A percentile compares a stretch with the other conserved stretches of the same genome.
phyloP scores from a whole-genome alignment of 2,797 vertebrate species.

The Sparidentex hasta region DNA sequence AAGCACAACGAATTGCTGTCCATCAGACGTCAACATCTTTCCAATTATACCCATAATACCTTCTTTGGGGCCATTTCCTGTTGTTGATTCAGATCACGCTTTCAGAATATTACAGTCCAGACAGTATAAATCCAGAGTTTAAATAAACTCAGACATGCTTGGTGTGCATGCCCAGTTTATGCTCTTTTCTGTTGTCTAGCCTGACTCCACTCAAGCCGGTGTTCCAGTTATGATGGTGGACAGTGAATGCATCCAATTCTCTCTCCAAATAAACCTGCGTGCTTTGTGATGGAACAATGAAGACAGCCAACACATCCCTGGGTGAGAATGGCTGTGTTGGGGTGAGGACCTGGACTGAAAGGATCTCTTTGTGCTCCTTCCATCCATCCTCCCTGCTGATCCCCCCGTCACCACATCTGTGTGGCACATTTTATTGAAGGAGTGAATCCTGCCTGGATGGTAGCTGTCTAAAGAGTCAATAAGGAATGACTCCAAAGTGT shows the following conservation, averaged over 20 bases:
- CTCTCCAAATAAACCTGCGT: conserved; percentile 70
- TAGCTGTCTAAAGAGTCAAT: conserved; percentile 38
- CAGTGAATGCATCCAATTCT: conserved; percentile 50
- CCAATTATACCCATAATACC: conserved; percentile 41
- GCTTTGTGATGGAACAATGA: conserved; percentile 80
- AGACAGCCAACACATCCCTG: conserved; percentile 76
- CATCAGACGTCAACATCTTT: conserved; percentile 49
- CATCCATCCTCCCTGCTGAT: conserved; percentile 47
- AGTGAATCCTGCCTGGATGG: conserved; percentile 45
- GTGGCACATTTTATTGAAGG: conserved; percentile 71
- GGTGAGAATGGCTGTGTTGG: conserved; percentile 54
- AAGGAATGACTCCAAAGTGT: conserved; percentile 30
- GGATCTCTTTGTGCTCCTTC: conserved; percentile 71
- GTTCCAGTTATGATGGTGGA: conserved; percentile 33
- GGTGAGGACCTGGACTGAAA: conserved; percentile 70
- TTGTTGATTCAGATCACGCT: conserved; percentile 21
- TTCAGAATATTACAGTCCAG: conserved; percentile 30
- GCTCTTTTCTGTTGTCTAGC: not conserved
- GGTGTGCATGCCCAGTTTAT: conserved; percentile 27
- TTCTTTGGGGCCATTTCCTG: conserved; percentile 14
- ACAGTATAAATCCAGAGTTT: conserved; percentile 15
- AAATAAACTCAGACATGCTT: conserved; percentile 28
- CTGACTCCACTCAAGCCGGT: conserved; percentile 15
- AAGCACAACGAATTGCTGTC: conserved; percentile 25
- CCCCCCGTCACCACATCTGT: conserved; percentile 72